Base-by-base conservation (phyloP, 2,797 vertebrate genomes). In the Molothrus aeneus region DNA sequence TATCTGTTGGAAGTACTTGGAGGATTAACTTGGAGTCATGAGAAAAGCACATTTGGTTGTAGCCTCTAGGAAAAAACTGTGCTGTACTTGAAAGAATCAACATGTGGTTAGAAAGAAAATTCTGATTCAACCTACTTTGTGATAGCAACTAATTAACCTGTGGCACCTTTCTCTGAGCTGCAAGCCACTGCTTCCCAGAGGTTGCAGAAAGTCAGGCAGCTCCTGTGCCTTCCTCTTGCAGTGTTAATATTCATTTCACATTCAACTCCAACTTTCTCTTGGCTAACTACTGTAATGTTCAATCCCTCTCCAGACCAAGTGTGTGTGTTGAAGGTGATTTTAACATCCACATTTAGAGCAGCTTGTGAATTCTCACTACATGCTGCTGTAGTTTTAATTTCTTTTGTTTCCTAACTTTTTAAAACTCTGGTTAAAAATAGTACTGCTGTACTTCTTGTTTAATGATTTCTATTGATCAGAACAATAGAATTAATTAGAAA, bases 401-500 rank as follows among this genome's bases (percentile, higher is more conserved):
- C 28, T 60, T 70, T n/a, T 54, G 32, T 69, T 15, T 40, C 60
- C 54, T 11, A 32, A 32, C 8, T 53, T 47, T 40, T 65, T 21
- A 5, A 29, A 66, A 57, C 10, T n/a, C 10, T 83, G 36, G 47
- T 69, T 95, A 65, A 92, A 94, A 93, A 75, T 51, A 40, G 31
- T 80, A 5, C 45, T 63, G 17, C 51, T 78, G 43, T 7, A 10
- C 34, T 81, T 79, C 53, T 72, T 65, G 24, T 69, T 77, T 73
- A 92, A 93, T 89, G 90, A 50, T 82, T 86, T 64, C 24, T 92
- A 63, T 95, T 88, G 87, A 95, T 93, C 72, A 77, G 42, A 88
- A 68, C 80, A 87, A 42, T 79, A 60, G 59, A 83, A 93, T 86
- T 89, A 87, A 95, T 93, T 92, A 89, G 78, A 71, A 81, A 93